phyloP scores from a whole-genome alignment of 1,140 invertebrate genomes.

The Anastrepha obliqua region DNA sequence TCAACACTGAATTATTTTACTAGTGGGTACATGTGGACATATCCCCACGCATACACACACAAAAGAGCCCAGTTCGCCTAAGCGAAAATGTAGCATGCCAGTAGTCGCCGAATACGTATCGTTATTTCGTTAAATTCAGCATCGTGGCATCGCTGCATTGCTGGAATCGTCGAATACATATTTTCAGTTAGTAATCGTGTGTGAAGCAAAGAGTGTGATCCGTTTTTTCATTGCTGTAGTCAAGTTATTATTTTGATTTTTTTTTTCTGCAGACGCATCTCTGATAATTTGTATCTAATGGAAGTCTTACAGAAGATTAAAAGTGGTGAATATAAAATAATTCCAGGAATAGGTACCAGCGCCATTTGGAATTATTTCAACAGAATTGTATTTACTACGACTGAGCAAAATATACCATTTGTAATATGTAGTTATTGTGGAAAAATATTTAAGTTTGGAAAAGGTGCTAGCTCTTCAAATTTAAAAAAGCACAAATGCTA shows the following conservation, averaged over 20 bases:
- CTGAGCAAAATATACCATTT: background rate
- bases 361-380: background rate
- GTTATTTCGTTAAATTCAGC: background rate
- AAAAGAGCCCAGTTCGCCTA: too few species aligned
- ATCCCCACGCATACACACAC: too few species aligned
- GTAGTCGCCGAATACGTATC: background rate
- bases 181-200: background rate
- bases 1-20: too few species aligned
- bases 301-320: conserved; percentile 21
- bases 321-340: background rate
- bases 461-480: background rate
- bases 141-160: background rate
- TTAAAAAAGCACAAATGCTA: background rate
- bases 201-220: background rate
- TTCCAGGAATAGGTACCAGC: background rate
- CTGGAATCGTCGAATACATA: background rate
- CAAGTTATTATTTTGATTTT: background rate
- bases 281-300: background rate
- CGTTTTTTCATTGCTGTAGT: background rate
- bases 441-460: background rate
- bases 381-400: background rate
- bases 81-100: background rate
- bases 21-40: too few species aligned
- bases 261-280: background rate
- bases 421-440: background rate